Base-by-base conservation (phyloP, 2,888 invertebrate genomes). In the Parnassius apollo region DNA sequence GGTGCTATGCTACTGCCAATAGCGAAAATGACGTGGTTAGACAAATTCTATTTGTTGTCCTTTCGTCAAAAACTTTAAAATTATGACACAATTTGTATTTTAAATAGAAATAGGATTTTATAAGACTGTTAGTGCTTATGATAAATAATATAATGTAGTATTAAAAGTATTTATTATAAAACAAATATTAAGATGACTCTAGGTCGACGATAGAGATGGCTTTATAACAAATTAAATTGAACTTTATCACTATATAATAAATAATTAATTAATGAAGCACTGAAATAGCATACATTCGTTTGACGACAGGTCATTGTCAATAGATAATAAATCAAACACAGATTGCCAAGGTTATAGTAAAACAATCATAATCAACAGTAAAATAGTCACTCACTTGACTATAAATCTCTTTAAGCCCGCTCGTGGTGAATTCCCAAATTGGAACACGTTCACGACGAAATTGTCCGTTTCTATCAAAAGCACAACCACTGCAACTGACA, bases 351-450 rank as follows among this genome's bases (percentile, higher is more conserved):
- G 2, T 25, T 25, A 25, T 25, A 35, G 35, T 4, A 35, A 35
- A 35, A 35, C 7, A 35, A 35, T 35, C 35, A 57, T 13, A 64
- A 25, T 49, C 2, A 50, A 50, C 9, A 50, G 50, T 50, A n/a
- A 18, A 9, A 13, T 9, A 42, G 55, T 45, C 77, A 88, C 91
- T 89, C 78, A 91, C 91, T 87, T 86, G 90, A 81, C 91, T 83
- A 85, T 91, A 91, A 81, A 91, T 78, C 88, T 90, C 90, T 88
- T 91, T 91, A 78, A 91, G 86, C 89, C 91, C 91, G 88, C 88
- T 91, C 91, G 91, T 91, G 91, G 80, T 91, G 91, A 91, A 91
- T 89, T 91, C 89, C 88, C 75, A 86, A 89, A 83, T 82, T 84
- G 86, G 83, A 85, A 87, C 90, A 89, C 87, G 87, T 85, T 86